Base-by-base conservation (phyloP, 2,888 invertebrate species). In the Phalangium opilio region DNA sequence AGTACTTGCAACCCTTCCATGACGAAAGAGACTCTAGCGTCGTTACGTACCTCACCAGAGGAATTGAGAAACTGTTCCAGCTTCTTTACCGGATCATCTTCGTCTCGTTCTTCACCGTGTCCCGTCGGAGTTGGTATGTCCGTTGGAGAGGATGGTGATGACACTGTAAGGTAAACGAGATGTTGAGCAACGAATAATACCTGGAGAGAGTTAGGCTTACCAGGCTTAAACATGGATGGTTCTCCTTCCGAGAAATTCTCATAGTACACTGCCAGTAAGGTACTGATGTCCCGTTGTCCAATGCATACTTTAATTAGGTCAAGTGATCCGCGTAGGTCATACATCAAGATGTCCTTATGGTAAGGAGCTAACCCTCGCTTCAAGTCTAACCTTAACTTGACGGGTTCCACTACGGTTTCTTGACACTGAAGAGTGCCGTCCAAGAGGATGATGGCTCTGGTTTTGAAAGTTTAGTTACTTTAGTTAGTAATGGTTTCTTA, bases 351-450 rank as follows among this genome's bases (percentile, higher is more conserved):
- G 41, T 65, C 64, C 11, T 61, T 55, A 27, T 61, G 59, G 43
- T 60, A 71, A 57, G 66, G 67, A 14, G 74, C 71, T 7, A 76
- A 70, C 49, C 72, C 73, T 41, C 82, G 70, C 61, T 83, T 82
- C 43, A 83, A 66, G 60, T 83, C 83, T 52, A 81, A 72, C 47
- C 79, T 75, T 35, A 82, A 64, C 43, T 74, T 75, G 19, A 82
- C 68, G 0, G 82, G 81, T 57, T 84, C 84, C 10, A 85, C 65
- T 35, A 84, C 78, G 2, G 79, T 77, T 64, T 83, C 83, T 75
- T 75, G 58, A 54, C 79, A 76, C 67, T 83, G 79, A 51, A 83
- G 65, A 19, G 76, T 75, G 1, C 81, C 79, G 21, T 78, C 77
- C 18, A 83, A 62, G 0, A 79, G 57, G 43, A 64, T 54, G 4